A percentile compares a stretch with the other conserved stretches of the same genome.
Conservation (phyloP, 1,140 invertebrate species). For the Acarapis woodi region DNA sequence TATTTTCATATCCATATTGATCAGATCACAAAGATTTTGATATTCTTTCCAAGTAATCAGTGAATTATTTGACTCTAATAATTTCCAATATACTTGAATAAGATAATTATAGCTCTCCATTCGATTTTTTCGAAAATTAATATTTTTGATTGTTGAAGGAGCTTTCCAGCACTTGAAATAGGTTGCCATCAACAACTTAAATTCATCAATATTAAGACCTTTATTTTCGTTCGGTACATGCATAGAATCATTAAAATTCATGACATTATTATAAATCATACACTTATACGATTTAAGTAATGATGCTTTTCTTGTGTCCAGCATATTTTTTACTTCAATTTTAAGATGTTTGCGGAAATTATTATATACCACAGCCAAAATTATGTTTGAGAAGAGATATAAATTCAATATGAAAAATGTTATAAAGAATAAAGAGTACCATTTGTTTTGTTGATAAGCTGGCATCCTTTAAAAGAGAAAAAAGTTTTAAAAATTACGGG, state of each 20-base stretch:
- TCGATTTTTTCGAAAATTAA: too few species aligned
- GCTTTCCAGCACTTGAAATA: too few species aligned
- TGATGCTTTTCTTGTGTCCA: too few species aligned
- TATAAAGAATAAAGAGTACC: slow-evolving; percentile 23
- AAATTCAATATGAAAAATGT: slow-evolving; percentile 21
- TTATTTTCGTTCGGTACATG: too few species aligned
- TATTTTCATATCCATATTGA: slow-evolving; percentile 19
- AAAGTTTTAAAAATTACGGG: background rate
- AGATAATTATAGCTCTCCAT: slow-evolving; percentile 12
- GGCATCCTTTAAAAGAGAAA: slow-evolving; percentile 20
- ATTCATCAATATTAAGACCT: too few species aligned
- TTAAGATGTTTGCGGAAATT: slow-evolving; percentile 24
- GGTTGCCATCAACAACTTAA: too few species aligned
- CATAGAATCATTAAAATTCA: too few species aligned
- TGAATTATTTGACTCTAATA: slow-evolving; percentile 19
- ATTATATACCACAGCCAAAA: slow-evolving; percentile 25
- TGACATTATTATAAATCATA: too few species aligned
- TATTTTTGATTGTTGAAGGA: too few species aligned
- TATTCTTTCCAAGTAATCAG: slow-evolving; percentile 19
- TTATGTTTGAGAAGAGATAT: slow-evolving; percentile 26
- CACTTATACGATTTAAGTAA: too few species aligned
- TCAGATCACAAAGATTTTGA: slow-evolving; percentile 20
- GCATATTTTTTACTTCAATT: slow-evolving; percentile 13
- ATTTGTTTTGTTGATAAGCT: slow-evolving; percentile 20
- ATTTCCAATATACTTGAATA: slow-evolving; percentile 19